Percentiles rank a stretch among this genome's conserved stretches.
Conservation (phyloP, 2,888 invertebrate species). For the Hololepta plana region DNA sequence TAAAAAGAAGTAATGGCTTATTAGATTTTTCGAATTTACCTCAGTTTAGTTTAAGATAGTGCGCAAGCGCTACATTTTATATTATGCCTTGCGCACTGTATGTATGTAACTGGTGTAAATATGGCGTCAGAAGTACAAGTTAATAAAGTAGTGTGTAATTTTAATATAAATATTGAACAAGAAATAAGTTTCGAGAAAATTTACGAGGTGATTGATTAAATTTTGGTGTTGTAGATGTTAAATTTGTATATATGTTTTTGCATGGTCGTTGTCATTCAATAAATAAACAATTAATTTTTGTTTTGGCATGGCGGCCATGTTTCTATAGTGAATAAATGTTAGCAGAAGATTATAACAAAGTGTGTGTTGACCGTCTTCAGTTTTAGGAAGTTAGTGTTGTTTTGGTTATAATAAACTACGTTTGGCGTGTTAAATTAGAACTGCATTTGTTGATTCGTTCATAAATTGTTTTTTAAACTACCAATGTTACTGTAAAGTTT, state of each 20-base stretch:
- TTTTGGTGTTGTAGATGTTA: conserved; percentile 23
- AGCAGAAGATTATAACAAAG: conserved; percentile 18
- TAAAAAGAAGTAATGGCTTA: too few relatives aligned
- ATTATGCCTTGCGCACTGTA: too few relatives aligned
- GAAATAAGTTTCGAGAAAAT: conserved; percentile 23
- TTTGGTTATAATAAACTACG: too few relatives aligned
- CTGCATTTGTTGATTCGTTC: too few relatives aligned
- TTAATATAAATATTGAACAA: conserved; percentile 22
- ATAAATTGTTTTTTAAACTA: too few relatives aligned
- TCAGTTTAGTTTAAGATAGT: too few relatives aligned
- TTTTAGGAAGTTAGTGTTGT: too few relatives aligned
- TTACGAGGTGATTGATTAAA: conserved; percentile 26
- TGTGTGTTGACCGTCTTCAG: too few relatives aligned
- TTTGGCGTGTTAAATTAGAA: too few relatives aligned
- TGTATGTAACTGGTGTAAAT: conserved; percentile 21
- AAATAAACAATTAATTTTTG: too few relatives aligned
- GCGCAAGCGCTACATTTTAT: too few relatives aligned
- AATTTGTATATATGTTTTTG: conserved; percentile 20
- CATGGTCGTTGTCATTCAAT: conserved; percentile 24
- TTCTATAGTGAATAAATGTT: conserved; percentile 20
- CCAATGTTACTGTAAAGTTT: conserved; percentile 17
- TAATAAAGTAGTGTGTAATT: conserved; percentile 24
- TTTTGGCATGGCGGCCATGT: conserved; percentile 27
- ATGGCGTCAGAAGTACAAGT: conserved; percentile 27
- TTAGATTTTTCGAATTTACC: too few relatives aligned